These are phyloP conservation scores for Phainopepla nitens DNA, from an alignment of 2,113 vertebrate species.

Conservation along the genomic window DNA sequence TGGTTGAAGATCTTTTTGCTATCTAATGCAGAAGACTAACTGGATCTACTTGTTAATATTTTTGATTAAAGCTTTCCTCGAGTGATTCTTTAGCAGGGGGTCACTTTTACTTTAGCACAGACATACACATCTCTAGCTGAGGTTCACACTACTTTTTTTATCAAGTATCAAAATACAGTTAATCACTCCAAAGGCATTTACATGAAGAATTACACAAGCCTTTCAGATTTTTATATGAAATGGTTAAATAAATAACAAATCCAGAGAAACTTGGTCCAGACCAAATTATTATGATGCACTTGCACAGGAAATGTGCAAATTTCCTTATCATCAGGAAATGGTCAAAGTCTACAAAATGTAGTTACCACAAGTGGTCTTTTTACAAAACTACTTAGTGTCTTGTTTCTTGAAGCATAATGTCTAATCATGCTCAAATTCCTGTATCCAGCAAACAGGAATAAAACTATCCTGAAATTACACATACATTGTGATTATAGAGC, in stretches of 20 bases:
- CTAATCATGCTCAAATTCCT: not conserved
- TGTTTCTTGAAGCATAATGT: not conserved
- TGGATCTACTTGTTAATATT: not conserved
- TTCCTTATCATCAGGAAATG: not conserved
- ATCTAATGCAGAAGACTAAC: not conserved
- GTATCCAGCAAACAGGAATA: not conserved
- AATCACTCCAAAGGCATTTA: not conserved
- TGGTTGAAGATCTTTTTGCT: not conserved
- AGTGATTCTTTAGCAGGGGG: not conserved
- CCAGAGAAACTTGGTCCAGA: not conserved
- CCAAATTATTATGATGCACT: not conserved
- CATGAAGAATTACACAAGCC: not conserved
- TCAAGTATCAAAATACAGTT: not conserved
- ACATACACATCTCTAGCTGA: not conserved
- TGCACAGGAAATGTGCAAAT: too few relatives aligned
- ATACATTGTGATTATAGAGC: not conserved
- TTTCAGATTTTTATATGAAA: not conserved
- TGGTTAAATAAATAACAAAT: not conserved
- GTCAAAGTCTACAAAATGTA: not conserved
- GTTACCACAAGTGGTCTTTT: not conserved
- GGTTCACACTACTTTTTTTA: not conserved
- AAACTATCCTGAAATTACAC: not conserved
- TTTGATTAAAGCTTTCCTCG: not conserved
- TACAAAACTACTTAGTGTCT: not conserved
- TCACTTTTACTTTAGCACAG: not conserved